Evolutionary conservation across 2,113 vertebrate genomes (phyloP).

Genomic region (Nannobrachium achirus): DNA sequence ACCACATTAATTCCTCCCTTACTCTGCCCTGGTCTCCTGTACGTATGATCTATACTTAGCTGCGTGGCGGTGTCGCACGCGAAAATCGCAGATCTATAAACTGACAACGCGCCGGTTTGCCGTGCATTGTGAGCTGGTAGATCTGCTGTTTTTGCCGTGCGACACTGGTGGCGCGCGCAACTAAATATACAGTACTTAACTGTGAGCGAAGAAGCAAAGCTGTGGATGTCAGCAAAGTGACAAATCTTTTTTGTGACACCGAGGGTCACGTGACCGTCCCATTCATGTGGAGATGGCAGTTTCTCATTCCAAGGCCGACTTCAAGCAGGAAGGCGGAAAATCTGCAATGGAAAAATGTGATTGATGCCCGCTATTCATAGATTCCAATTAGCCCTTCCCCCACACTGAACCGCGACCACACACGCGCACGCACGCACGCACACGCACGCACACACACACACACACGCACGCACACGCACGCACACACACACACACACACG

Average conservation of each 20-base stretch:
- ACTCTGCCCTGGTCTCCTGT: not conserved
- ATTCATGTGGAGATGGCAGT: conserved; percentile 31
- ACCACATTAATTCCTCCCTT: not conserved
- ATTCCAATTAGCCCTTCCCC: conserved; percentile 46
- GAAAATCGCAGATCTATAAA: too few species aligned
- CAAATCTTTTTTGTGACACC: not conserved
- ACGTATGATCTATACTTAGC: too few species aligned
- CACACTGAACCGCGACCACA: not conserved
- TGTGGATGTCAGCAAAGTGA: conserved; percentile 12
- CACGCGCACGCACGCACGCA: not conserved
- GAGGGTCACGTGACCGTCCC: conserved; percentile 32
- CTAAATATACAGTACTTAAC: too few species aligned
- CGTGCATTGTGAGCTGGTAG: too few species aligned
- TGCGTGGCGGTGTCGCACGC: too few species aligned
- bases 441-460: not conserved
- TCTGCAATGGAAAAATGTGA: conserved; percentile 49
- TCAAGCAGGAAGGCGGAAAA: conserved; percentile 46
- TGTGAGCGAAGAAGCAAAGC: not conserved
- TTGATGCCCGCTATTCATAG: conserved; percentile 50
- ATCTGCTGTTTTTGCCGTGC: too few species aligned
- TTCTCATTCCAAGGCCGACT: conserved; percentile 43
- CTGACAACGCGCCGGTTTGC: too few species aligned
- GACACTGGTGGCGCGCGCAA: too few species aligned
- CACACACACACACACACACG: not conserved
- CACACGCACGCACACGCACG: conserved; percentile 9